Percentiles rank a stretch among this genome's conserved stretches.
Evolutionary conservation across 1,140 invertebrate genomes (phyloP).

Genomic region (Brachionus rubens): DNA sequence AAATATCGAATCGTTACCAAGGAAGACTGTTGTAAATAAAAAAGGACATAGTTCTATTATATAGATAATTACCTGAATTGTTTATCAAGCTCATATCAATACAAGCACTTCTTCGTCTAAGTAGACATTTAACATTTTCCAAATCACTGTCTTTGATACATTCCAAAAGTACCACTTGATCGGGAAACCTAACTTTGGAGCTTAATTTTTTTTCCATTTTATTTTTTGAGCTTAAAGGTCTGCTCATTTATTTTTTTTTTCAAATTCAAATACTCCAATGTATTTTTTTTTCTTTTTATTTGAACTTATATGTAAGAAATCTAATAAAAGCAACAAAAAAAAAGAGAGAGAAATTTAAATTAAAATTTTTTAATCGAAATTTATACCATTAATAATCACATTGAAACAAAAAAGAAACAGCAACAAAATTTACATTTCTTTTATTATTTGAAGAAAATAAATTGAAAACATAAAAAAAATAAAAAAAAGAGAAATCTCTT

Average conservation of each 20-base stretch:
- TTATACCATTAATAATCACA: too few relatives aligned
- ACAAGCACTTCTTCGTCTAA: constrained; percentile 54
- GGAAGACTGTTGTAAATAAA: too few relatives aligned
- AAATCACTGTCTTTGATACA: constrained; percentile 59
- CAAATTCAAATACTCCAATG: background rate
- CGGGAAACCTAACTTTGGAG: constrained; percentile 54
- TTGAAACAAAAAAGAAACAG: too few relatives aligned
- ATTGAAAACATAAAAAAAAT: too few relatives aligned
- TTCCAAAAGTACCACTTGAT: constrained; percentile 59
- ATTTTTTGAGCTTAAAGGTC: constrained; percentile 2
- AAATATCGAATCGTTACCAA: too few relatives aligned
- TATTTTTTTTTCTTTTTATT: background rate
- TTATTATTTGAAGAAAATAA: too few relatives aligned
- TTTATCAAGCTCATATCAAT: constrained; percentile 58
- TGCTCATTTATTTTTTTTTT: constrained; percentile 3
- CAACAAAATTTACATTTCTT: too few relatives aligned
- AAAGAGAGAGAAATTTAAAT: too few relatives aligned
- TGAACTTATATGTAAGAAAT: background rate
- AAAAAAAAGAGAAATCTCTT: too few relatives aligned
- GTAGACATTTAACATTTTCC: constrained; percentile 53
- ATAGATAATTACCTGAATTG: constrained; percentile 51
- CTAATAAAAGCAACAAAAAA: too few relatives aligned
- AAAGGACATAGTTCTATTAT: background rate
- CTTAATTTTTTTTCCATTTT: constrained; percentile 5
- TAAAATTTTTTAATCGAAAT: too few relatives aligned